phyloP scores from a whole-genome alignment of 2,113 vertebrate genomes.

The Leiothrix lutea region DNA sequence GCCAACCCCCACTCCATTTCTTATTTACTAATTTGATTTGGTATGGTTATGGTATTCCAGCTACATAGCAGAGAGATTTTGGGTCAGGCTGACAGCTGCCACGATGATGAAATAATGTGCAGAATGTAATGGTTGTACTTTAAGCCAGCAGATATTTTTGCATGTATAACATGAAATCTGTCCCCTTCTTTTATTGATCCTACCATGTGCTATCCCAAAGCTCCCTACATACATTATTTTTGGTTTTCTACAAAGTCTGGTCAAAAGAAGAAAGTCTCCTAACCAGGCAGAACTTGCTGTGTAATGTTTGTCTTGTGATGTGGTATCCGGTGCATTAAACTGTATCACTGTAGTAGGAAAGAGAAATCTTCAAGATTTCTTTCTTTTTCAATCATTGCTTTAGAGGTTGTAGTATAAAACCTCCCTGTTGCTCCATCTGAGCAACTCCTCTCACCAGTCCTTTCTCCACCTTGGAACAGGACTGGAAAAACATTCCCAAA shows the following conservation, averaged over 20 bases:
- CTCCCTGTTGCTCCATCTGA: background rate
- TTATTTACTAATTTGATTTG: background rate
- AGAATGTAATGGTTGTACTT: background rate
- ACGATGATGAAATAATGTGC: background rate
- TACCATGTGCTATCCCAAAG: background rate
- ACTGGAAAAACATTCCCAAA: background rate
- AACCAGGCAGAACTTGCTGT: background rate
- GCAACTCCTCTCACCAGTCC: background rate
- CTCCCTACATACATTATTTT: background rate
- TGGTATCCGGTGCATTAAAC: background rate
- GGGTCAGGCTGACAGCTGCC: background rate
- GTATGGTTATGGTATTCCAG: background rate
- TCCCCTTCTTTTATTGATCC: background rate
- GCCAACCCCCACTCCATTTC: background rate
- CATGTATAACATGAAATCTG: background rate
- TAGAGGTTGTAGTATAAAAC: background rate
- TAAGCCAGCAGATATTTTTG: background rate
- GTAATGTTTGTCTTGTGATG: fast-evolving
- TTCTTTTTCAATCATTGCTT: background rate
- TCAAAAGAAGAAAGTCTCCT: background rate
- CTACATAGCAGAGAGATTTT: background rate
- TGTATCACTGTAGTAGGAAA: background rate
- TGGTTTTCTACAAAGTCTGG: background rate
- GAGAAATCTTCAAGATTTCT: background rate
- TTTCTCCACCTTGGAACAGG: background rate